Evolutionary conservation across 2,797 vertebrate genomes (phyloP), one percentile per base, ranked within the genome.

Genomic region (Xenops minutus): DNA sequence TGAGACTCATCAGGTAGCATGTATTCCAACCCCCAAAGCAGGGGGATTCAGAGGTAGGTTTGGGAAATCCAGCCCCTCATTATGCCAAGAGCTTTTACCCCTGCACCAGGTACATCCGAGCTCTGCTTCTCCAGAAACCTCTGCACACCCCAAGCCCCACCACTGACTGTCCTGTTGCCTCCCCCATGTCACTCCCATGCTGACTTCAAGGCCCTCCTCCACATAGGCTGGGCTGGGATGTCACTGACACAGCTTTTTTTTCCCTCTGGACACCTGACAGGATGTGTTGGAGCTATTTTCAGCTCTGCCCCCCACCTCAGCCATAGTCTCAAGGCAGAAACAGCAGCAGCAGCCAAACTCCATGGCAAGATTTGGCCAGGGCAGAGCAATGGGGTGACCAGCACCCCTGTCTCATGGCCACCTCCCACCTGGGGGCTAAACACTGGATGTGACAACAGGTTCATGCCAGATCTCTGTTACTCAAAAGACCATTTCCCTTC

Each of bases 41-140:
- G 0, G 8, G 21, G 6, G 30, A 7, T 14, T 5, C 43, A 68
- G 22, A 73, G 41, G 15, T 7, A 29, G 36, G 22, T 20, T 64
- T 79, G 44, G n/a, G 29, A 71, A 37, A 39, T 48, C 36, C 48
- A 71, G 80, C 15, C 30, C n/a, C 44, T 67, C 13, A 27, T 9
- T 0, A 0, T 29, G 51, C 41, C 29, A 5, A 26, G 0, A 85
- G 55, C 29, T 73, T 80, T 68, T 34, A 44, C 14, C 10, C 17
- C 32, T 1, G 1, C 39, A 58, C 5, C 0, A 0, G 21, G 10
- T 14, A 69, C 11, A 22, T 17, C 24, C 1, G 0, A 77, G 39
- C 20, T 24, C 43, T 0, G 0, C 36, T 41, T 26, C 73, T 58
- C 55, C 27, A 43, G 81, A 34, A 37, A 61, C 51, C 14, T 75